Percentiles rank a stretch among this genome's conserved stretches.
Evolutionary conservation across 2,797 vertebrate genomes (phyloP).

Genomic region (Cottoperca gobio): DNA sequence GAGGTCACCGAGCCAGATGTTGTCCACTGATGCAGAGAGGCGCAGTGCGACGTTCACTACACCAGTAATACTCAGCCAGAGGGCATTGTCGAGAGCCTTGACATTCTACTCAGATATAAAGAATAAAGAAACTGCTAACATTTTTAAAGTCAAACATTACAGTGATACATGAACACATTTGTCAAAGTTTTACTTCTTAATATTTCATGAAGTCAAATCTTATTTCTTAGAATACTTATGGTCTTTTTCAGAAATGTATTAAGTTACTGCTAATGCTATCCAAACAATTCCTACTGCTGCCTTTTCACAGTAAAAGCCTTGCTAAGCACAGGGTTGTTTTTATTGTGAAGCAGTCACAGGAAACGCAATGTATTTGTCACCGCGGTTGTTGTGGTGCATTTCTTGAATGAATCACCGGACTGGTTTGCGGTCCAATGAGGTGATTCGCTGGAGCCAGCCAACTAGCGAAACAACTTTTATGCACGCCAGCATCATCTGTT

Average conservation of each 20-base stretch:
- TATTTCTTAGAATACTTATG: neutral
- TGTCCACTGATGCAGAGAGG: slow-evolving; percentile 54
- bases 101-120: slow-evolving; percentile 19
- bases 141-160: neutral
- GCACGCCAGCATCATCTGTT: too few relatives aligned
- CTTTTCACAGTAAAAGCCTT: neutral
- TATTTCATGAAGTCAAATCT: neutral
- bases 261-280: neutral
- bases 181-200: neutral
- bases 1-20: slow-evolving; percentile 65
- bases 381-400: too few relatives aligned
- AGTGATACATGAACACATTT: neutral
- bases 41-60: slow-evolving; percentile 24
- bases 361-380: too few relatives aligned
- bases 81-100: slow-evolving; percentile 1
- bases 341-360: neutral
- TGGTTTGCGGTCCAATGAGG: too few relatives aligned
- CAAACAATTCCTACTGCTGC: neutral
- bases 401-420: too few relatives aligned
- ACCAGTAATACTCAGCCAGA: slow-evolving; percentile 34
- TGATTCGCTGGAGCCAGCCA: too few relatives aligned
- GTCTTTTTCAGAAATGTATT: neutral
- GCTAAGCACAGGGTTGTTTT: neutral
- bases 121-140: neutral
- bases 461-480: too few relatives aligned